Base-by-base conservation (phyloP, 2,888 invertebrate genomes). In the Barypeithes pellucidus region DNA sequence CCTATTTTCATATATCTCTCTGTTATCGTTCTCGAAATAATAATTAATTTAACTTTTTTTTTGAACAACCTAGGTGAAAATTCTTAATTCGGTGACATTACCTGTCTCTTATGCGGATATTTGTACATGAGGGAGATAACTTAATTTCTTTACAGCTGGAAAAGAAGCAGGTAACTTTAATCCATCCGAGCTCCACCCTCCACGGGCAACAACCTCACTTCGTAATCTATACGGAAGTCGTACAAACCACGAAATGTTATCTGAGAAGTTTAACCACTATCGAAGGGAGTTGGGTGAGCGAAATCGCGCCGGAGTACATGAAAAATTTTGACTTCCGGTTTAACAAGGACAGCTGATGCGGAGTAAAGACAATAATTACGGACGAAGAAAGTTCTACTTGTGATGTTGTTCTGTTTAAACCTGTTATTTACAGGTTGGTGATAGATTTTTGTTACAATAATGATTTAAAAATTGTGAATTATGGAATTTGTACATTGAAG, bases 161-260 rank as follows among this genome's bases (percentile, higher is more conserved):
- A 59, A 89, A 89, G 67, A 87, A 91, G 77, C 90, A 92, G 87
- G 89, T 89, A 47, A 95, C 95, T 9, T 87, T 89, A 73, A 92
- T 97, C 79, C 97, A 97, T 88, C 97, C 97, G 0, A 93, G 94
- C 41, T 94, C 95, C 59, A 90, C 91, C 29, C 87, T 97, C 59
- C 91, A 94, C 71, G 89, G 91, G 54, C 88, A 90, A 71, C 92
- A 93, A 70, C 92, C 95, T 5, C 90, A 90, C 18, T 90, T 92
- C 73, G 89, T 98, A 0, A 82, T 95, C 62, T 98, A 93, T 86
- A 92, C 94, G 0, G 97, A 98, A 87, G 89, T 98, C 54, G 91
- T 97, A n/a, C 91, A 94, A 81, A 97, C 97, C 0, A 90, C 90
- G 70, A 93, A 94, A 79, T 90, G 92, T 77, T 97, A 94, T 87